Base-by-base conservation (phyloP, 2,797 vertebrate genomes). In the Onychomys torridus region DNA sequence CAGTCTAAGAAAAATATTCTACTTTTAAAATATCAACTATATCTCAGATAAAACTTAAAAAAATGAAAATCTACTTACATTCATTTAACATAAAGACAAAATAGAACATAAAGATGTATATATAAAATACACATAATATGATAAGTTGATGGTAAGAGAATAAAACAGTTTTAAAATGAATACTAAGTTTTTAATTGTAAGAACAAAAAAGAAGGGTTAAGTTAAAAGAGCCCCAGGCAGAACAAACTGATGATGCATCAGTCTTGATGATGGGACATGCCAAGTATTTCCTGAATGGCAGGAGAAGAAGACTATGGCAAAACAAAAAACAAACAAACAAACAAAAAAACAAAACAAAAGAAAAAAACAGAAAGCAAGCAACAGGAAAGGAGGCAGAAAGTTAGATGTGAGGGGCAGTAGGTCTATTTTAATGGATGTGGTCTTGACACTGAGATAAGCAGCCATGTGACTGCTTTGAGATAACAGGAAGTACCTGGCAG, bases 361-460 rank as follows among this genome's bases (percentile, higher is more conserved):
- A n/a, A n/a, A n/a, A n/a, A n/a, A 61, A 25, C 59, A 25, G 8
- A 19, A 57, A 63, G 3, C 95, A n/a, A 40, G 5, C 5, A 79
- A 83, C 13, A 91, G 34, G 6, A 61, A 25, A 27, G 32, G 10
- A 83, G 10, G 57, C 0, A 19, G 71, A 43, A 34, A 87, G 21
- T 27, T 19, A 2, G 19, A 7, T 46, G 32, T 46, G 8, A 6
- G 37, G n/a, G 14, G 1, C 0, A 79, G 27, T 1, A 5, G 1
- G 12, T 11, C 29, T 12, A 43, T 90, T 77, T 85, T 81, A 76
- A 52, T 34, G 0, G 43, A n/a, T 46, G 61, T 92, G 23, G 12
- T 11, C 77, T 81, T 96, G 85, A 87, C 75, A 49, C 5, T 88
- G 81, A 82, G 55, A 14, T 40, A n/a, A 84, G 27, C 78, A 87